Conservation (phyloP, 2,797 vertebrate genomes). For the Crenichthys baileyi region DNA sequence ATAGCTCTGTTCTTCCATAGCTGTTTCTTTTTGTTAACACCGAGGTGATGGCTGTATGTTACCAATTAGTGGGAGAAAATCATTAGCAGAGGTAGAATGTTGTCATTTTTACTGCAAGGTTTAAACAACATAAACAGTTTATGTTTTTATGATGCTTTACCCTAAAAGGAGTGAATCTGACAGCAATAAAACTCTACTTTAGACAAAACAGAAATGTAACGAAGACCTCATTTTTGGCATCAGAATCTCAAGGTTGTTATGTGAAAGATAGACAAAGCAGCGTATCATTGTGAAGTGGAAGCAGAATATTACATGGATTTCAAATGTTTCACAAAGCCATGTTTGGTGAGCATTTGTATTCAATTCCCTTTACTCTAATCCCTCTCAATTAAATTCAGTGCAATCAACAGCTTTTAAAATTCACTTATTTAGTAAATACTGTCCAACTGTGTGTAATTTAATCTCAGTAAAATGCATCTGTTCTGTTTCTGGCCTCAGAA, state of each 20-base stretch:
- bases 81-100: slow-evolving; percentile 9
- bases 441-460: too few species aligned
- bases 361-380: too few species aligned
- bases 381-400: too few species aligned
- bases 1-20: slow-evolving; percentile 11
- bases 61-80: slow-evolving; percentile 14
- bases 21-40: slow-evolving; percentile 12
- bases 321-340: too few species aligned
- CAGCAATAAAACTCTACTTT: slow-evolving; percentile 51
- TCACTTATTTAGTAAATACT: too few species aligned
- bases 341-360: too few species aligned
- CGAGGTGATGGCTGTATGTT: neutral
- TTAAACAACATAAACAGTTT: slow-evolving; percentile 29
- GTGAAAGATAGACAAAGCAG: too few species aligned
- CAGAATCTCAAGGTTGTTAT: slow-evolving; percentile 24
- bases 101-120: slow-evolving; percentile 23
- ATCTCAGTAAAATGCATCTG: too few species aligned
- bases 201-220: slow-evolving; percentile 49
- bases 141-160: slow-evolving; percentile 8
- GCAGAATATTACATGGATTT: neutral
- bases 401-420: too few species aligned
- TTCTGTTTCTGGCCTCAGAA: neutral
- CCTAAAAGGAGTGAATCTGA: slow-evolving; percentile 26
- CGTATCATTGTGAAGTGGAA: neutral
- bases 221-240: slow-evolving; percentile 29